Evolutionary conservation across 2,888 invertebrate species (phyloP), one percentile per base, ranked within the genome.

Genomic region (Diadromus collaris): DNA sequence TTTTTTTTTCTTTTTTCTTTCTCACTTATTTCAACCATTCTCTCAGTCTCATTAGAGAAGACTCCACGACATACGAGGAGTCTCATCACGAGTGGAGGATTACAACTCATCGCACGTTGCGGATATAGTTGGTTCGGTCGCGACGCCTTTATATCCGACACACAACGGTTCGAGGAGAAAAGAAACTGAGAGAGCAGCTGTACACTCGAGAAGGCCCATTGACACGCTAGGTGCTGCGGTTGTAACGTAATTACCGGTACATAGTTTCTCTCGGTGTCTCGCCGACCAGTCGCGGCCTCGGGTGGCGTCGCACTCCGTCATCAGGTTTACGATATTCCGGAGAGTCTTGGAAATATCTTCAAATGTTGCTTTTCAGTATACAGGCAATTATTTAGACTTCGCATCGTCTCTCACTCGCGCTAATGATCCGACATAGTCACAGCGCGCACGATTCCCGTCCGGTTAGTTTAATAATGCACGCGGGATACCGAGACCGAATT

Each of bases 141-240:
- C 64, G 70, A 75, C 44, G 61, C 70, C 61, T 56, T 71, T 75
- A 67, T 75, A 54, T 38, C 29, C n/a, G 51, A 64, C 44, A 32
- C 63, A 67, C 61, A 56, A 70, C 56, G 38, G 38, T 63, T 56
- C 32, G 54, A 34, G 41, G 56, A 63, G 27, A 71, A 24, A 74
- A 56, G 67, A 78, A 27, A 56, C 51, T 16, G 41, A 54, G n/a
- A 68, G 32, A 51, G 44, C 16, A 9, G 38, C 54, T 21, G 32
- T 74, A 60, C 19, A 61, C 56, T 48, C 34, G 27, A 54, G 19
- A 21, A 29, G 56, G 54, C 51, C 58, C 60, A 69, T 69, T 69
- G 78, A 73, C 63, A 78, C 69, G 73, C 64, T 78, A 60, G 78
- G 67, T 78, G 73, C 48, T 79, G 71, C 68, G 63, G 63, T 70